These are phyloP conservation scores for Plutella xylostella DNA, from an alignment of 2,888 invertebrate genomes.

Conservation along the genomic window DNA sequence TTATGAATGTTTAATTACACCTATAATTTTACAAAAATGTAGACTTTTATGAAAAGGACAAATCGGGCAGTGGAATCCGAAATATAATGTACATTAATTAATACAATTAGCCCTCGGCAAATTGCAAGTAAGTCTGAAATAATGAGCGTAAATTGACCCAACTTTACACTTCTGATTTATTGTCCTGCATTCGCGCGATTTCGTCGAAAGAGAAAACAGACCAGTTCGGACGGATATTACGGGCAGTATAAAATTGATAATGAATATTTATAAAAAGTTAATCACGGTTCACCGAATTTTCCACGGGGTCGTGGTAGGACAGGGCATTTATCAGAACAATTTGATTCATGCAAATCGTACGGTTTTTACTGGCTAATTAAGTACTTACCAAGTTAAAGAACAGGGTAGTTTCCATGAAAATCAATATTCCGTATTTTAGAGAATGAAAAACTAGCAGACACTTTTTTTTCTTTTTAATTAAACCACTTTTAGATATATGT, in stretches of 20 bases:
- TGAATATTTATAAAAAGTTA: slow-evolving; percentile 67
- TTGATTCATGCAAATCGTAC: slow-evolving; percentile 47
- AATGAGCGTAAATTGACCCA: slow-evolving; percentile 66
- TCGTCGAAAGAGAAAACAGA: slow-evolving; percentile 68
- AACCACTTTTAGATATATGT: neutral
- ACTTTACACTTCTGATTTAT: slow-evolving; percentile 70
- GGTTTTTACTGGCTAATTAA: slow-evolving; percentile 39
- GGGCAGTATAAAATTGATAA: slow-evolving; percentile 62
- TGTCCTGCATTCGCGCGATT: slow-evolving; percentile 61
- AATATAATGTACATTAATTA: slow-evolving; percentile 60
- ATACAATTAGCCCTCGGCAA: slow-evolving; percentile 66
- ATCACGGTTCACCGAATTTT: slow-evolving; percentile 49
- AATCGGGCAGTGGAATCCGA: neutral
- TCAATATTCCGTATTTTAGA: too few relatives aligned
- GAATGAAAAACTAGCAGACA: neutral
- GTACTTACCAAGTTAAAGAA: too few relatives aligned
- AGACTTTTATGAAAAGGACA: too few relatives aligned
- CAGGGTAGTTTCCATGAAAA: too few relatives aligned
- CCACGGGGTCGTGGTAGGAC: slow-evolving; percentile 44
- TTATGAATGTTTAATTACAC: too few relatives aligned
- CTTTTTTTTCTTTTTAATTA: slow-evolving; percentile 27
- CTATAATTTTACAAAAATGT: too few relatives aligned
- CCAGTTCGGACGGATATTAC: slow-evolving; percentile 59
- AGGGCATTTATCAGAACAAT: slow-evolving; percentile 60
- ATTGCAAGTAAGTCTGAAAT: slow-evolving; percentile 63